Conservation (phyloP, 2,113 vertebrate species). For the Carlito syrichta region DNA sequence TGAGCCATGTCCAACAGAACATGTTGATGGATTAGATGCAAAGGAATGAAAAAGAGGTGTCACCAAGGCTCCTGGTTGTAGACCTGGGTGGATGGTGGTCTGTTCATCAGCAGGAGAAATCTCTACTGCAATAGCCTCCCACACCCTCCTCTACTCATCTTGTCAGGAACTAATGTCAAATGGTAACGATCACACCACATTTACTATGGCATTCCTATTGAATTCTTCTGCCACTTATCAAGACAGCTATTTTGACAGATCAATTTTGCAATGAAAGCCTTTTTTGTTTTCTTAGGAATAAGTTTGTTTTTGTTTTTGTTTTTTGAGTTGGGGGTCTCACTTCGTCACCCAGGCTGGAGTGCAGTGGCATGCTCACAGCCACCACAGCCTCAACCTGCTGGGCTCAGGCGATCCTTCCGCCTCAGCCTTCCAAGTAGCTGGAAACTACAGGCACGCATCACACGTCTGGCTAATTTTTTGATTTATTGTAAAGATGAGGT, state of each 20-base stretch:
- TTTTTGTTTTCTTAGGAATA: neutral
- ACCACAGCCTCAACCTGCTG: no score
- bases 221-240: neutral
- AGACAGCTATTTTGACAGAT: neutral
- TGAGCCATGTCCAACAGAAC: no score
- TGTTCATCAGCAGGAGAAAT: neutral
- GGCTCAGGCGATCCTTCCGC: no score
- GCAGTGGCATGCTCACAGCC: no score
- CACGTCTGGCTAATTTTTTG: no score
- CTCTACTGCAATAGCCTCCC: neutral
- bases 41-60: neutral
- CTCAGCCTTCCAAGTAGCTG: no score
- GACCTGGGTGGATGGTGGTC: neutral
- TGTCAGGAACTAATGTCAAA: neutral
- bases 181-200: neutral
- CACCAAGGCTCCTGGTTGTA: neutral
- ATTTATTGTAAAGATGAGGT: no score
- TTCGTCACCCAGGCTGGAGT: no score
- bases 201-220: neutral
- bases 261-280: neutral
- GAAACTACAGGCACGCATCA: no score
- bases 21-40: neutral
- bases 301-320: no score
- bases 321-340: neutral
- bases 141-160: neutral